phyloP scores from a whole-genome alignment of 2,113 vertebrate genomes.

The Oenanthe oenanthe region DNA sequence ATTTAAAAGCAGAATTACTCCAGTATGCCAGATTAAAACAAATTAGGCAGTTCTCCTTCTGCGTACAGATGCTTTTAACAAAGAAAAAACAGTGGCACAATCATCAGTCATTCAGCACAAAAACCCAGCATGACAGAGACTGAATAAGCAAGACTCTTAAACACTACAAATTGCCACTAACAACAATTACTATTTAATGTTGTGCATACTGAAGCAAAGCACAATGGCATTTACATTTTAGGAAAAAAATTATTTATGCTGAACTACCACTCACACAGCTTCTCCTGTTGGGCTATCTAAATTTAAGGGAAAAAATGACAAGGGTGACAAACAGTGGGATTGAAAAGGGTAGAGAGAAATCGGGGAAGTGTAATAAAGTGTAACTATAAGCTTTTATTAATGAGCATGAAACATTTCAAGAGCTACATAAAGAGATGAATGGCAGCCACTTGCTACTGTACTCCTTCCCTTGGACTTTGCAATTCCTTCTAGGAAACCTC shows the following conservation, averaged over 20 bases:
- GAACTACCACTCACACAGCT: not conserved
- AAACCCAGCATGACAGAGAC: not conserved
- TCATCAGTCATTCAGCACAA: conserved; percentile 15
- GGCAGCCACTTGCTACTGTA: not conserved
- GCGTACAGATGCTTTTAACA: not conserved
- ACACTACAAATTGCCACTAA: not conserved
- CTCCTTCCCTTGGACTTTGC: not conserved
- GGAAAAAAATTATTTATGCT: not conserved
- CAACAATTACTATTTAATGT: not conserved
- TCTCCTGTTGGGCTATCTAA: not conserved
- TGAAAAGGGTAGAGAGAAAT: not conserved
- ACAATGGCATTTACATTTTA: not conserved
- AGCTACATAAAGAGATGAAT: not conserved
- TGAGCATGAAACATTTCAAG: not conserved
- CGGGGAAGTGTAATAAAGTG: not conserved
- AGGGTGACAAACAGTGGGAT: not conserved
- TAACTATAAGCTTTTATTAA: not conserved
- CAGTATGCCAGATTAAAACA: not conserved
- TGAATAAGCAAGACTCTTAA: conserved; percentile 8
- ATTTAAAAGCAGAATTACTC: conserved; percentile 31
- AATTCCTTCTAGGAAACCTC: not conserved
- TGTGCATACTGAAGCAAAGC: not conserved
- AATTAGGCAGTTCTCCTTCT: conserved; percentile 17
- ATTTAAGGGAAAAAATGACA: not conserved
- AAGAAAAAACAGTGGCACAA: not conserved